Evolutionary conservation across 2,113 vertebrate species (phyloP), one percentile per base, ranked within the genome.

Genomic region (Callipepla squamata): DNA sequence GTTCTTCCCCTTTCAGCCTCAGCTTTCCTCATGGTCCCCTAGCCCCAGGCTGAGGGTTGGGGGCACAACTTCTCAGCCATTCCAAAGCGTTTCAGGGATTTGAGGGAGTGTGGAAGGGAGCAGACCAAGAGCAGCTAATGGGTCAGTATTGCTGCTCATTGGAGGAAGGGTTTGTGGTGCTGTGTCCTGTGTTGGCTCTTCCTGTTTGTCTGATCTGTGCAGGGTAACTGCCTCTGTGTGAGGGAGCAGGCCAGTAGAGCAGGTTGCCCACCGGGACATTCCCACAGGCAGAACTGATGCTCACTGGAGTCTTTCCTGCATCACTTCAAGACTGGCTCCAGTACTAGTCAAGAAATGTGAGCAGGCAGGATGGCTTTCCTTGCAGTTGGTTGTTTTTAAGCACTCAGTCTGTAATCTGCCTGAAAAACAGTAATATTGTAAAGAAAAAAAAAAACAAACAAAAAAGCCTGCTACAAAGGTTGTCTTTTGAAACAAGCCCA

Each of bases 331-430:
- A 19, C 57, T 67, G 73, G 19, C 32, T 89, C 5, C 36, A 77
- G 47, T 42, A 42, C 26, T 61, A 86, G 80, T 19, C 42, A 72
- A 44, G 34, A 89, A 89, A 84, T 53, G 36, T 0, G 0, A 87
- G 53, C 65, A 57, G 80, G 72, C n/a, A 73, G 38, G n/a, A 66
- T 32, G 9, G 10, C 23, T 89, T 91, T 65, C 85, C 89, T 89
- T 85, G 74, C 53, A 66, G 26, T 36, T 87, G 45, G 30, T 53
- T 87, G 23, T 58, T 88, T 87, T 89, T 57, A 87, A 89, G 16
- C 30, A 26, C 25, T 79, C 6, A 18, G 25, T 85, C n/a, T 69
- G 84, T 76, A 82, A 53, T 40, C 65, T 85, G 66, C n/a, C 63
- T 69, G 66, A 81, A 92, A 94, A 51, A 26, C 47, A 57, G 9